These are phyloP conservation scores for Nomada lathburiana DNA, from an alignment of 2,888 invertebrate species.

Conservation along the genomic window DNA sequence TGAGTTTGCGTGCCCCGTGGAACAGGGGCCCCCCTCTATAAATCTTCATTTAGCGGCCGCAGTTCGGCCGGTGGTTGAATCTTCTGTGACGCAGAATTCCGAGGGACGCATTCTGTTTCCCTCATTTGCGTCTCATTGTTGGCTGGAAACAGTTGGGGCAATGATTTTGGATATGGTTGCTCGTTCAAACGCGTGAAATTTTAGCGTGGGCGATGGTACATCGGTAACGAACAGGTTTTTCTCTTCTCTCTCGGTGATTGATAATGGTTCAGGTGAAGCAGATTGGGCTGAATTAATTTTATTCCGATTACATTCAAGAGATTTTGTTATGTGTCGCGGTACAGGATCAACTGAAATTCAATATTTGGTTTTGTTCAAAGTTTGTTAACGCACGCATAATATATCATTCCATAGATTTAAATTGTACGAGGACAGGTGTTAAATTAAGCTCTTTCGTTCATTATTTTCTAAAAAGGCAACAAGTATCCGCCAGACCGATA, in stretches of 20 bases:
- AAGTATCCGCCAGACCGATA: conserved; percentile 10
- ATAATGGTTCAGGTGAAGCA: too few species aligned
- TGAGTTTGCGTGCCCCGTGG: conserved; percentile 69
- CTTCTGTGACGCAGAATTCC: conserved; percentile 52
- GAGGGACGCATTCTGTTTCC: neutral
- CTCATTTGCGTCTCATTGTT: conserved; percentile 16
- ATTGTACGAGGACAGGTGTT: neutral
- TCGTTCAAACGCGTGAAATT: neutral
- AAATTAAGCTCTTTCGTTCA: conserved; percentile 7
- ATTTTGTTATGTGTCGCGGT: too few species aligned
- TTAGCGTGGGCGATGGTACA: too few species aligned
- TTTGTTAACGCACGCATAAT: too few species aligned
- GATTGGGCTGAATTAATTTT: too few species aligned
- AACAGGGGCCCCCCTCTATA: conserved; percentile 73
- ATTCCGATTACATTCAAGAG: too few species aligned
- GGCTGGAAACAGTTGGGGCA: neutral
- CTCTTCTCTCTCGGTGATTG: too few species aligned
- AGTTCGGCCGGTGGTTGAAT: conserved; percentile 44
- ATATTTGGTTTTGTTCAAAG: too few species aligned
- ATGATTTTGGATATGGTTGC: neutral
- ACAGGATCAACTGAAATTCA: too few species aligned
- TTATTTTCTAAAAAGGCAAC: neutral
- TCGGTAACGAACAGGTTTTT: too few species aligned
- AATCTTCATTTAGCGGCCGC: conserved; percentile 78
- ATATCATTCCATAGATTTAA: too few species aligned